Evolutionary conservation across 2,797 vertebrate species (phyloP), one percentile per base, ranked within the genome.

Genomic region (Philypnodon macrostomus): DNA sequence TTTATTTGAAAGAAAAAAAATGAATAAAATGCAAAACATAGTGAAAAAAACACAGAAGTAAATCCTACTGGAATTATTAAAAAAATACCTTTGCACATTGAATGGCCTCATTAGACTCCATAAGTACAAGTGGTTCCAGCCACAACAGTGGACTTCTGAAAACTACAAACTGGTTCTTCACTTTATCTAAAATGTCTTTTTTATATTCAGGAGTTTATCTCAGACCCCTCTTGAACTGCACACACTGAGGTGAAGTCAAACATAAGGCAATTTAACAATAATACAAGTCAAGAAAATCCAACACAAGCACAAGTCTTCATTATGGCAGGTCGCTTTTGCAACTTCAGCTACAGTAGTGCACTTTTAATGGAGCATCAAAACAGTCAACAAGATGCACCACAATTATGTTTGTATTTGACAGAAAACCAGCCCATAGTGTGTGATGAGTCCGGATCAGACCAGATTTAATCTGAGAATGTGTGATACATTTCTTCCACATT

Each of bases 41-140:
- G 68, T 80, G 86, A 83, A 89, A 87, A 85, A 79, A 86, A 78
- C 79, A 78, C 70, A 76, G 71, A 81, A 53, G 50, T 61, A 63
- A 80, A 57, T 72, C 70, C 63, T 61, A 79, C 69, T 69, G 62
- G 67, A 80, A 70, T 57, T 53, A 83, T 79, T 37, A 53, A 23
- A 13, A 75, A 65, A 70, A 75, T 35, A 71, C 59, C 75, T 62
- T 51, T 54, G n/a, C n/a, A n/a, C n/a, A n/a, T n/a, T n/a, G 60
- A 58, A 55, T 56, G 71, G 71, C 71, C 68, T 41, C 52, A 19
- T 55, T 76, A 62, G 61, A 48, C 67, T 57, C 63, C 70, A 61
- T 39, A 53, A 53, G 55, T 54, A 49, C 47, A 39, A 78, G 83
- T 86, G 83, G 81, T 88, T 75, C 87, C 85, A 86, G 85, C 79